phyloP scores from a whole-genome alignment of 2,888 invertebrate genomes.

The Salpingus planirostris region DNA sequence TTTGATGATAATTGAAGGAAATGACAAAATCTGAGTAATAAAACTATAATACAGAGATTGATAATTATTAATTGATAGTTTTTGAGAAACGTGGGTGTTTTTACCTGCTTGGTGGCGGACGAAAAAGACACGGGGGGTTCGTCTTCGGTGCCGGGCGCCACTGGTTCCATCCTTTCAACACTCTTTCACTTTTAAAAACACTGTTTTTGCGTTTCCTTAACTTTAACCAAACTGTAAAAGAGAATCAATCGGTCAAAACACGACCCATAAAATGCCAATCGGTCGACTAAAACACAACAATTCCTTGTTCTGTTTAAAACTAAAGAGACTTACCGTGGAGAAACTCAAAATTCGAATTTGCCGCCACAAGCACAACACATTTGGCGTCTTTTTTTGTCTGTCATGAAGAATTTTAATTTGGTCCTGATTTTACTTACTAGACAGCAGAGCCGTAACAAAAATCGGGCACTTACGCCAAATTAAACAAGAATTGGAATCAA shows the following conservation, averaged over 20 bases:
- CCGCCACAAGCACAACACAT: constrained; percentile 21
- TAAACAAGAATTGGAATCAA: no score
- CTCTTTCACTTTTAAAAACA: constrained; percentile 17
- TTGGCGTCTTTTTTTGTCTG: no score
- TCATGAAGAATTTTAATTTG: constrained; percentile 1
- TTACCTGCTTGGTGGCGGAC: constrained; percentile 31
- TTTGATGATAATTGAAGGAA: no score
- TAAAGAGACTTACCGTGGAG: constrained; percentile 5
- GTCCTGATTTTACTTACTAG: constrained; percentile 1
- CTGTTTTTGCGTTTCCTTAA: constrained; percentile 12
- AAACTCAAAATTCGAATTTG: constrained; percentile 7
- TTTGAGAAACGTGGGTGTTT: no score
- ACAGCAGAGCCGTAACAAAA: no score
- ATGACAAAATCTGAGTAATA: no score
- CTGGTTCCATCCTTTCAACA: constrained; percentile 29
- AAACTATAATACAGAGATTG: no score
- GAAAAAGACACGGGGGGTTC: constrained; percentile 26
- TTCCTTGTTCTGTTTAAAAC: background rate
- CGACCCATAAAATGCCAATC: background rate
- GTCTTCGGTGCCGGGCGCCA: constrained; percentile 36
- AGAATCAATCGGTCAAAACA: constrained; percentile 3
- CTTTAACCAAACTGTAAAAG: no score
- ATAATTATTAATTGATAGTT: no score
- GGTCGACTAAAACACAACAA: no score
- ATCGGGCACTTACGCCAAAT: no score